phyloP scores from a whole-genome alignment of 1,140 invertebrate species.

The Centruroides sculpturatus region DNA sequence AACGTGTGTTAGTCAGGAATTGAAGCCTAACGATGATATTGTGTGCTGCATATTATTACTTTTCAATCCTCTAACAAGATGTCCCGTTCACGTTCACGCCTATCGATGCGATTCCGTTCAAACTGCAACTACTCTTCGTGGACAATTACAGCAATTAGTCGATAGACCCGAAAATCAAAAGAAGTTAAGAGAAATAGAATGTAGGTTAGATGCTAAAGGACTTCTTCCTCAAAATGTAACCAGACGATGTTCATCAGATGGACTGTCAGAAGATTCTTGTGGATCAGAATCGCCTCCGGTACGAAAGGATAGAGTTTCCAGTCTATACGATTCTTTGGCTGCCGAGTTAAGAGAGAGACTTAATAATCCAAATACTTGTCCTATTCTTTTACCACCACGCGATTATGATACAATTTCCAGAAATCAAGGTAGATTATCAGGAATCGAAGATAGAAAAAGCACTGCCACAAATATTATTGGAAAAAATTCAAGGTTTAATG shows the following conservation, averaged over 20 bases:
- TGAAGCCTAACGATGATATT: conserved; percentile 55
- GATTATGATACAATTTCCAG: conserved; percentile 72
- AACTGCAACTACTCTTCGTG: conserved; percentile 68
- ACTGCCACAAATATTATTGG: conserved; percentile 15
- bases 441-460: conserved; percentile 48
- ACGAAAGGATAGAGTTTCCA: conserved; percentile 28
- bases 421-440: conserved; percentile 50
- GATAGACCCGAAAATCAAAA: conserved; percentile 72
- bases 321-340: conserved; percentile 78
- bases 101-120: conserved; percentile 87
- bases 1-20: conserved; percentile 59
- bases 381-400: conserved; percentile 71
- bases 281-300: not conserved
- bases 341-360: conserved; percentile 79
- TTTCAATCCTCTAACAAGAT: conserved; percentile 79
- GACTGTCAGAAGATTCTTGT: not conserved
- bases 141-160: conserved; percentile 65
- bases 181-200: conserved; percentile 63
- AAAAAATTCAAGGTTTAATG: not conserved
- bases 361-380: conserved; percentile 40
- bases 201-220: conserved; percentile 35
- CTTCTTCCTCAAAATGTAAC: conserved; percentile 18
- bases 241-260: conserved; percentile 17
- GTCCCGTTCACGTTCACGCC: conserved; percentile 78
- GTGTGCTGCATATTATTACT: conserved; percentile 77